Percentiles rank a stretch among this genome's conserved stretches.
phyloP scores from a whole-genome alignment of 2,888 invertebrate species.

The Tinea semifulvella region DNA sequence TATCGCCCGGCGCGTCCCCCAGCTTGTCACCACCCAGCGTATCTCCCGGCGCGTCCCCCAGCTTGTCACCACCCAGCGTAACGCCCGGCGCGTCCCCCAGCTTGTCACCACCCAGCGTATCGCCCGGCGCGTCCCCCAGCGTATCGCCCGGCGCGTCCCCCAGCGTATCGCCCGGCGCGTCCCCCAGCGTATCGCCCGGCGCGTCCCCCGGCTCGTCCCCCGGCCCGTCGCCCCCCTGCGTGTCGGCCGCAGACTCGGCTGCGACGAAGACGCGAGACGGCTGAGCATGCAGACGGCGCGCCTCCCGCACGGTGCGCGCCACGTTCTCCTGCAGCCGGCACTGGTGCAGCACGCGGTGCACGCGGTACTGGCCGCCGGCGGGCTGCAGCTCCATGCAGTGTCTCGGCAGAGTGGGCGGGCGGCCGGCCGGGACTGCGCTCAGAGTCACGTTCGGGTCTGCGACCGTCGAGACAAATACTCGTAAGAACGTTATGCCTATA shows the following conservation, averaged over 20 bases:
- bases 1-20: too few species aligned
- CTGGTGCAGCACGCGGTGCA: background rate
- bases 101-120: too few species aligned
- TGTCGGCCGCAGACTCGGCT: conserved; percentile 1
- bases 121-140: too few species aligned
- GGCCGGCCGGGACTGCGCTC: too few species aligned
- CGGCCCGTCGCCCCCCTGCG: background rate
- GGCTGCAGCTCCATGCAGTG: conserved; percentile 46
- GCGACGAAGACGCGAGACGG: conserved; percentile 21
- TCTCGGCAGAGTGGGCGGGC: conserved; percentile 53
- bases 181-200: background rate
- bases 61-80: too few species aligned
- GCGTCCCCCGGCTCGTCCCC: background rate
- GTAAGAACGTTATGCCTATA: too few species aligned
- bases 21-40: too few species aligned
- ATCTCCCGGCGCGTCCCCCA: too few species aligned
- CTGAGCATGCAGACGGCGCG: conserved; percentile 15
- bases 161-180: background rate
- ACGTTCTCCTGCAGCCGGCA: conserved; percentile 6
- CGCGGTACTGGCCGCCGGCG: conserved; percentile 40
- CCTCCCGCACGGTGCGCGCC: background rate
- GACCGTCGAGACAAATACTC: too few species aligned
- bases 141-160: background rate
- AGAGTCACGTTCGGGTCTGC: conserved; percentile 16
- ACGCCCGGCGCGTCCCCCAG: too few species aligned